phyloP scores from a whole-genome alignment of 2,113 vertebrate genomes.

The Phylloscopus trochiloides region DNA sequence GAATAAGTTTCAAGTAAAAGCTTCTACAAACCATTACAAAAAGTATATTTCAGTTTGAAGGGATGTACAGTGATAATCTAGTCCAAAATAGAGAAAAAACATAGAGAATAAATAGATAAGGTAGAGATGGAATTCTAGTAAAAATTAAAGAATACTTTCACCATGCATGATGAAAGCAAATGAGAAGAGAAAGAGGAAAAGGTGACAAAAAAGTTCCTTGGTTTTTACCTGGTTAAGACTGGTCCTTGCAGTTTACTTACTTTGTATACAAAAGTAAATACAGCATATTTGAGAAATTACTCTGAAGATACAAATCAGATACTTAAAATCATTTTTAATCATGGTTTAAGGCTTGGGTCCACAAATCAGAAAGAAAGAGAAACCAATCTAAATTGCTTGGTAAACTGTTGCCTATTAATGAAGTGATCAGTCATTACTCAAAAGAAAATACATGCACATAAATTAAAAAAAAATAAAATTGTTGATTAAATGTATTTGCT shows the following conservation, averaged over 20 bases:
- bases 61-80: not conserved
- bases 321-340: not conserved
- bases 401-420: not conserved
- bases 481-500: not conserved
- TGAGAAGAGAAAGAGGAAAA: not conserved
- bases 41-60: not conserved
- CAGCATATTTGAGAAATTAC: not conserved
- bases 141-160: not conserved
- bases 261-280: not conserved
- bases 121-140: not conserved
- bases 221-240: not conserved
- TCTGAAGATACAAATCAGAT: not conserved
- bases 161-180: not conserved
- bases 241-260: not conserved
- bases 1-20: not conserved
- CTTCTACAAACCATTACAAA: not conserved
- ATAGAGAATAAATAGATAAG: not conserved
- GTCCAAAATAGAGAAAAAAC: not conserved
- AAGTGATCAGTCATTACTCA: not conserved
- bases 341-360: not conserved
- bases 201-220: not conserved
- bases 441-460: not conserved
- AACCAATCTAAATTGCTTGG: not conserved
- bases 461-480: not conserved
- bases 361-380: not conserved